These are phyloP conservation scores for Sylvilagus bachmani DNA, from an alignment of 2,113 vertebrate genomes.

Conservation along the genomic window DNA sequence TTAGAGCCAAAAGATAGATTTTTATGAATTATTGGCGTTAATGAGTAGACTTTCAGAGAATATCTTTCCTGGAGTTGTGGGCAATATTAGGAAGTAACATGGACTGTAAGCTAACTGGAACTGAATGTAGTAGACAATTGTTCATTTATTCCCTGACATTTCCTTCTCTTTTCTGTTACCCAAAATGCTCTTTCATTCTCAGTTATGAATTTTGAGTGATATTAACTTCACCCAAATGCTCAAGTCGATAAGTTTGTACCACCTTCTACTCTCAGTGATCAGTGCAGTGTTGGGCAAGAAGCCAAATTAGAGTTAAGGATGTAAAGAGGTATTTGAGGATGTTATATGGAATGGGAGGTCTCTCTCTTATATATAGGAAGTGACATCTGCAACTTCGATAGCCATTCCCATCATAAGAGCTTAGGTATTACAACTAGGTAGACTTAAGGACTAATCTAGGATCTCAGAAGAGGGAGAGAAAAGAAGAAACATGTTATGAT, in stretches of 20 bases:
- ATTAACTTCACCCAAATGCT: background rate
- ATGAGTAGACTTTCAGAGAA: background rate
- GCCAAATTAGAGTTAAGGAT: background rate
- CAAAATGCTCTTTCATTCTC: background rate
- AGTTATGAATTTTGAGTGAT: background rate
- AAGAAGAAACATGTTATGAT: background rate
- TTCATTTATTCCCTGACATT: background rate
- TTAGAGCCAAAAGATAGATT: background rate
- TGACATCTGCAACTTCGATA: background rate
- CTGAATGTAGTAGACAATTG: background rate
- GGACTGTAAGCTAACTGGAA: background rate
- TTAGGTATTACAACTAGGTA: background rate
- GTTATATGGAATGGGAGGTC: background rate
- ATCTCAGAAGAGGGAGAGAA: background rate
- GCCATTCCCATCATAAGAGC: background rate
- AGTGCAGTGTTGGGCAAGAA: background rate
- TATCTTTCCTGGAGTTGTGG: background rate
- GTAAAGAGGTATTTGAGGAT: background rate
- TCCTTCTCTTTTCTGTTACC: background rate
- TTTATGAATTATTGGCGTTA: background rate
- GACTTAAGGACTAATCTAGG: background rate
- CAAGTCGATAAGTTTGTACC: background rate
- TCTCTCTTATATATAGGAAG: background rate
- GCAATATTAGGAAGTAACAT: background rate
- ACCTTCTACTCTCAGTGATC: background rate